Percentiles rank a stretch among this genome's conserved stretches.
phyloP scores from a whole-genome alignment of 2,888 invertebrate species.

The Clistopyga incitator region DNA sequence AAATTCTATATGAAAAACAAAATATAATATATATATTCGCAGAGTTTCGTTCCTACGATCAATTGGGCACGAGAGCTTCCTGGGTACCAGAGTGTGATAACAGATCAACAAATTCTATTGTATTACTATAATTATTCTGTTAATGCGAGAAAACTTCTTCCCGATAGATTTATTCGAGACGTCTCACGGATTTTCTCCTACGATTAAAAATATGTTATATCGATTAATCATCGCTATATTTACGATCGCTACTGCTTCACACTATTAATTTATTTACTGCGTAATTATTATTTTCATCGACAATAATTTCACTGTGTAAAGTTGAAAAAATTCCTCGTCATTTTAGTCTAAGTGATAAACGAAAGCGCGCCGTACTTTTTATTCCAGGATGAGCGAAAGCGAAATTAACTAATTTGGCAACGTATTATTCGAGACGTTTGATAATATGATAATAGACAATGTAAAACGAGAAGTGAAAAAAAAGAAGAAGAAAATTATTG shows the following conservation, averaged over 20 bases:
- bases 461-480: background rate
- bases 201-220: slow-evolving; percentile 17
- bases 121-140: slow-evolving; percentile 37
- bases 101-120: slow-evolving; percentile 44
- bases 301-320: slow-evolving; percentile 51
- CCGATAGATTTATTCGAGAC: slow-evolving; percentile 3
- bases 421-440: slow-evolving; percentile 21
- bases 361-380: slow-evolving; percentile 17
- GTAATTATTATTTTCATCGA: slow-evolving; percentile 43
- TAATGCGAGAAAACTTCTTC: slow-evolving; percentile 9
- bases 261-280: slow-evolving; percentile 10
- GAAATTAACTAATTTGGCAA: too few species aligned
- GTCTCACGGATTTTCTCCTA: slow-evolving; percentile 9
- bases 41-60: slow-evolving; percentile 60
- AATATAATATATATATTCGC: slow-evolving; percentile 43
- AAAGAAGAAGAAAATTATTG: too few species aligned
- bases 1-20: slow-evolving; percentile 49
- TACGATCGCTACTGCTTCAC: background rate
- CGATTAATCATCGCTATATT: slow-evolving; percentile 16
- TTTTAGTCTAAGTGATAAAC: slow-evolving; percentile 15
- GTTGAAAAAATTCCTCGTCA: slow-evolving; percentile 32
- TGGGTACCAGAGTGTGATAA: slow-evolving; percentile 63
- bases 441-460: slow-evolving; percentile 26
- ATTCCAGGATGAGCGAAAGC: background rate
- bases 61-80: slow-evolving; percentile 65